These are phyloP conservation scores for Eospalax fontanierii DNA, from an alignment of 2,797 vertebrate species.

Conservation along the genomic window DNA sequence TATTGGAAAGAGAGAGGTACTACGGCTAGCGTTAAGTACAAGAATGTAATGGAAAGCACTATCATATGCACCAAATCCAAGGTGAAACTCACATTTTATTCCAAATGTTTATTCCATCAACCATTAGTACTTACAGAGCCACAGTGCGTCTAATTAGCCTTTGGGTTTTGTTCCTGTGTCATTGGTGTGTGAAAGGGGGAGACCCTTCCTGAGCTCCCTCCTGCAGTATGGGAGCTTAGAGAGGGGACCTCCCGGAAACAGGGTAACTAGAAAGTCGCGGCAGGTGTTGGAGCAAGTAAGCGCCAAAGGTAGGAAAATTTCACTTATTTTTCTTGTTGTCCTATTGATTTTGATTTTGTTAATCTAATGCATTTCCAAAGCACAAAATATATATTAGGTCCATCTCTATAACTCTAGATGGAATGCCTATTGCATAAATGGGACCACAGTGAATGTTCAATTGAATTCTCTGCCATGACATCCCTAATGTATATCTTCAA, in stretches of 20 bases:
- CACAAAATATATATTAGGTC: not conserved
- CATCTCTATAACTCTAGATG: not conserved
- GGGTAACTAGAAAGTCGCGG: not conserved
- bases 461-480: not conserved
- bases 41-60: not conserved
- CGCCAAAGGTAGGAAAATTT: not conserved
- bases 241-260: not conserved
- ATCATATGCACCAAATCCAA: not conserved
- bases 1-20: not conserved
- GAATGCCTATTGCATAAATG: not conserved
- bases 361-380: not conserved
- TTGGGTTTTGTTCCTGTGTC: not conserved
- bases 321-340: constrained; percentile 1
- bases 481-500: not conserved
- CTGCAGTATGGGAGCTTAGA: not conserved
- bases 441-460: not conserved
- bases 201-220: not conserved
- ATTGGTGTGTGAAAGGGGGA: not conserved
- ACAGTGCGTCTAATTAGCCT: not conserved
- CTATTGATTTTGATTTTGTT: not conserved
- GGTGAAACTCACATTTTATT: constrained; percentile 23
- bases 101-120: not conserved
- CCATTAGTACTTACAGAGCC: not conserved
- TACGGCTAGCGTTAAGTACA: not conserved
- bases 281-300: not conserved